Base-by-base conservation (phyloP, 1,140 invertebrate genomes). In the Agraylea sexmaculata region DNA sequence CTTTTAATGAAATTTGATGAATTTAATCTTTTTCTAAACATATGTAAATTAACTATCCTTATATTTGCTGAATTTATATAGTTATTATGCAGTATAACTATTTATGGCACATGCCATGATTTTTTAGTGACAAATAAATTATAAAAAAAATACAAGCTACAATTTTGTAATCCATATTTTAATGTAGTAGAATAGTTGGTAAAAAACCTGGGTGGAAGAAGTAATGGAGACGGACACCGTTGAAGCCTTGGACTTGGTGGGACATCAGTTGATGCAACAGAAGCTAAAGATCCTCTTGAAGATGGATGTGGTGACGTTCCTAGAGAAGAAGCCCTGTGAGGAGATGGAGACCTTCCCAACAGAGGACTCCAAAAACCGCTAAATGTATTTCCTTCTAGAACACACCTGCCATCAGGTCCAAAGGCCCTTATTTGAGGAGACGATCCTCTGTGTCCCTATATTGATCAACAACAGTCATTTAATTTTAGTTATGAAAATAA, bases 361-460 rank as follows among this genome's bases (percentile, higher is more conserved):
- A 77, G 59, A 29, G 72, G 71, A 20, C 58, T 66, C 53, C 74
- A 74, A 2, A 73, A 75, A 1, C 74, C 68, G 49, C 53, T 4
- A 52, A 53, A 7, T 53, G 51, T 11, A 60, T 74, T 45, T 62
- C 75, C 34, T 71, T 75, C 49, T 64, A 83, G 49, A 66, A 75
- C 56, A 56, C 53, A 68, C 11, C 77, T 71, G 6, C 80, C 80
- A 50, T 83, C 79, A 0, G 80, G 80, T 16, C 76, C 78, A 44
- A 79, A 83, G 0, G 80, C 77, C 42, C 79, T 68, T 40, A 86
- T 85, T 47, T 83, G 80, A 0, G 82, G 80, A 1, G 81, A 83
- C 0, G 80, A 80, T 1, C 79, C 78, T n/a, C 80, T 74, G 50
- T 80, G 78, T 47, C 71, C 71, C 64, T 75, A 58, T 10, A 58